These are phyloP conservation scores for Lepidocyrtoides sp. DNA, from an alignment of 2,888 invertebrate genomes.

Conservation along the genomic window DNA sequence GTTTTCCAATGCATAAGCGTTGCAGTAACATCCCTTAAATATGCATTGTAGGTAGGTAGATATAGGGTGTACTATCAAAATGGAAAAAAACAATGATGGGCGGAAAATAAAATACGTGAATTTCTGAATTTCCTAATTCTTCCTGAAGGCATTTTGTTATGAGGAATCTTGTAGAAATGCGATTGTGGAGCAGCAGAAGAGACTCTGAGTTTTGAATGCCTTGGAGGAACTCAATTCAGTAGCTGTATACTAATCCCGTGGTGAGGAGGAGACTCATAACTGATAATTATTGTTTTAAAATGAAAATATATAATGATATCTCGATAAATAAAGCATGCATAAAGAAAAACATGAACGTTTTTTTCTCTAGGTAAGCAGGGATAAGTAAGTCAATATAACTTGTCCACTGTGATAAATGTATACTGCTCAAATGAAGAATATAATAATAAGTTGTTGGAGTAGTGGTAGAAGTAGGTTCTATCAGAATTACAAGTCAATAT, in stretches of 20 bases:
- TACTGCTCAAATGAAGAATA: neutral
- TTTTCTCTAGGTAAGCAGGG: constrained; percentile 29
- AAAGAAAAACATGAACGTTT: neutral
- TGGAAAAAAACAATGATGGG: constrained; percentile 48
- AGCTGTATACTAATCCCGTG: constrained; percentile 59
- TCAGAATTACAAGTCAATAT: constrained; percentile 7
- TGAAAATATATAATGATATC: neutral
- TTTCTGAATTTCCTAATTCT: constrained; percentile 71
- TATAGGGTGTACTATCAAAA: neutral
- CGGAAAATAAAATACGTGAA: constrained; percentile 72
- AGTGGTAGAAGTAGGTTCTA: neutral
- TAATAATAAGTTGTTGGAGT: neutral
- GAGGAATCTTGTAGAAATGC: neutral
- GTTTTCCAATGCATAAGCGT: neutral
- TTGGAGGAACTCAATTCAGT: constrained; percentile 58
- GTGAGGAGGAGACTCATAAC: constrained; percentile 45
- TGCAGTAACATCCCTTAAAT: neutral
- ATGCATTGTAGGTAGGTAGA: no score
- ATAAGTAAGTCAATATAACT: constrained; percentile 28
- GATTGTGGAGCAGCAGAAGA: no score
- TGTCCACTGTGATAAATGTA: constrained; percentile 42
- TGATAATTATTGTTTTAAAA: constrained; percentile 64
- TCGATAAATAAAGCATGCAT: constrained; percentile 11
- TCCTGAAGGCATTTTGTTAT: constrained; percentile 56
- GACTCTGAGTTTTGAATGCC: constrained; percentile 1